Evolutionary conservation across 2,113 vertebrate species (phyloP).

Genomic region (Chionodraco myersi): DNA sequence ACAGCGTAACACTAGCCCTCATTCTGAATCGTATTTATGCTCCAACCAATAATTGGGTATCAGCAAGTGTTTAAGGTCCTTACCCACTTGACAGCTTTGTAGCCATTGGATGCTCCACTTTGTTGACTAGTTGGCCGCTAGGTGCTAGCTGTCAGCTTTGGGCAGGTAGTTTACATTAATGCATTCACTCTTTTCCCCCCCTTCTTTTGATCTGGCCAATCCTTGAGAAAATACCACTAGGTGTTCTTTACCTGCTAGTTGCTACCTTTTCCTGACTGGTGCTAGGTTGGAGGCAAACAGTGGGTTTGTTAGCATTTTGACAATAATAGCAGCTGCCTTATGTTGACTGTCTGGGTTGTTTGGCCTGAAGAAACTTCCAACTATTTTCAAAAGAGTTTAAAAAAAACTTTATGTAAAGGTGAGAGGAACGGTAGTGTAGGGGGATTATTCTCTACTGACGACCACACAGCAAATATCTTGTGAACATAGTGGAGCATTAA

Average conservation of each 20-base stretch:
- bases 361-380: too few species aligned
- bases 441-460: background rate
- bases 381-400: too few species aligned
- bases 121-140: background rate
- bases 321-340: background rate
- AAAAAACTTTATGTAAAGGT: too few species aligned
- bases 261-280: background rate
- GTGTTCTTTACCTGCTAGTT: background rate
- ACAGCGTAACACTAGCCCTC: background rate
- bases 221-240: background rate
- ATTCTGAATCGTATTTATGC: background rate
- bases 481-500: background rate
- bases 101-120: background rate
- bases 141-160: background rate
- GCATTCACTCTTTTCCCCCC: background rate
- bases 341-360: background rate
- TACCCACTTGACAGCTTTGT: background rate
- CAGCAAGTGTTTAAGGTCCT: too few species aligned
- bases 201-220: background rate
- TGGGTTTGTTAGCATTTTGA: background rate
- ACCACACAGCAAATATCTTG: background rate
- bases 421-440: too few species aligned
- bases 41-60: background rate
- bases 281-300: background rate
- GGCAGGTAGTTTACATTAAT: background rate